A percentile compares a stretch with the other conserved stretches of the same genome.
These are phyloP conservation scores for Ophioninae sp. DNA, from an alignment of 2,888 invertebrate genomes.

Conservation along the genomic window DNA sequence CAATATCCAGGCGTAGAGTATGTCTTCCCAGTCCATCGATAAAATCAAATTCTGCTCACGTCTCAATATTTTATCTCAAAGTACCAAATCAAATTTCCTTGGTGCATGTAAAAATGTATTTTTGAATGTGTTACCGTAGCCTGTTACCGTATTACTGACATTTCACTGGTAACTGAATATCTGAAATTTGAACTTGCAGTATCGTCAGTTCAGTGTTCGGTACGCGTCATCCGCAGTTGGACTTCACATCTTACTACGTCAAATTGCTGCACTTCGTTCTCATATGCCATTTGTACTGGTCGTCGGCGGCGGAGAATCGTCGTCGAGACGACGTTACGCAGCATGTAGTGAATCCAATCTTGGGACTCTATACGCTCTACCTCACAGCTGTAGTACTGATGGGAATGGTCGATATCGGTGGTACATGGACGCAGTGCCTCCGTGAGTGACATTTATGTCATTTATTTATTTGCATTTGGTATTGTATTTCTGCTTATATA, in stretches of 20 bases:
- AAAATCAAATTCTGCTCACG: too few relatives aligned
- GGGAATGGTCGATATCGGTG: conserved; percentile 81
- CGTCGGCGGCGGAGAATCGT: conserved; percentile 81
- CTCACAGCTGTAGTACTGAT: conserved; percentile 81
- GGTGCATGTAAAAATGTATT: too few relatives aligned
- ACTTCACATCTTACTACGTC: conserved; percentile 81
- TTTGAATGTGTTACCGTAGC: too few relatives aligned
- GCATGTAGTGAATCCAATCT: conserved; percentile 80
- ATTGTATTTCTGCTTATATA: not conserved
- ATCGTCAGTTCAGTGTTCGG: conserved; percentile 80
- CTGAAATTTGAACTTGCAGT: conserved; percentile 72
- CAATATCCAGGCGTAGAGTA: too few relatives aligned
- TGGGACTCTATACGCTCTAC: conserved; percentile 80
- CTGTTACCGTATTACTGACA: too few relatives aligned
- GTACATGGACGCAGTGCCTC: conserved; percentile 82
- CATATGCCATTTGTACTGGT: conserved; percentile 82
- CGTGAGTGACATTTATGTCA: conserved; percentile 75
- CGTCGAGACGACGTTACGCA: conserved; percentile 79
- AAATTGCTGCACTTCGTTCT: conserved; percentile 82
- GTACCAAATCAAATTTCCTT: too few relatives aligned
- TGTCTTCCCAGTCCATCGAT: too few relatives aligned
- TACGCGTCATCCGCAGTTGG: conserved; percentile 80
- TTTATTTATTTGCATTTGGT: not conserved
- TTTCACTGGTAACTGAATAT: not conserved
- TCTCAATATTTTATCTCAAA: too few relatives aligned